Evolutionary conservation across 2,888 invertebrate species (phyloP), one percentile per base, ranked within the genome.

Genomic region (Deilephila elpenor): DNA sequence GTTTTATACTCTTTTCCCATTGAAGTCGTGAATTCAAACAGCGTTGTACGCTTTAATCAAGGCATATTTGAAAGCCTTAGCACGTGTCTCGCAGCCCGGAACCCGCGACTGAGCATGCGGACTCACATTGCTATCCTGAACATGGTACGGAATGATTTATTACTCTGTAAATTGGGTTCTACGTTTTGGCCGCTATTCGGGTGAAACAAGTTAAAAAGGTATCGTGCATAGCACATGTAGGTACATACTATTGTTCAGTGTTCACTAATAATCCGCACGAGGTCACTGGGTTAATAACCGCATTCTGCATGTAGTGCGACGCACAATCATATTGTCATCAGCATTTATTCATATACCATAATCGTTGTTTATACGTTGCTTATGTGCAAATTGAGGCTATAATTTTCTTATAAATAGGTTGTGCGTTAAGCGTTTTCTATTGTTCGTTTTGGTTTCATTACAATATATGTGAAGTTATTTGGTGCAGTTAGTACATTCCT

Each of bases 261-360:
- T 32, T 32, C 59, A 59, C 60, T 70, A 70, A 51, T 73, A 73
- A 73, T 73, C 73, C 29, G 73, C 29, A 72, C 73, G 74, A 77
- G 75, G 74, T 75, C 74, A 77, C 67, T 64, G 51, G 61, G 71
- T 61, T 72, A 72, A 73, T 62, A 72, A 59, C 62, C 72, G 74
- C 73, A 59, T 73, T 70, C 60, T 70, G 14, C 44, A 70, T 73
- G 67, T 59, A 44, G 44, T 70, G 67, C 59, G 70, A 29, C 59
- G 29, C 59, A 53, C 51, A 73, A 73, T 73, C 25, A 73, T 70
- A 70, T 51, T 59, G 51, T 59, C 73, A 73, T 67, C 59, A n/a
- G n/a, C 70, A 73, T 61, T 59, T 73, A 73, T 67, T 67, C 56
- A 59, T 59, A 73, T 67, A 59, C 25, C 29, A 60, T 56, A 56